Conservation (phyloP, 2,888 invertebrate genomes). For the Slavum lentiscoides region DNA sequence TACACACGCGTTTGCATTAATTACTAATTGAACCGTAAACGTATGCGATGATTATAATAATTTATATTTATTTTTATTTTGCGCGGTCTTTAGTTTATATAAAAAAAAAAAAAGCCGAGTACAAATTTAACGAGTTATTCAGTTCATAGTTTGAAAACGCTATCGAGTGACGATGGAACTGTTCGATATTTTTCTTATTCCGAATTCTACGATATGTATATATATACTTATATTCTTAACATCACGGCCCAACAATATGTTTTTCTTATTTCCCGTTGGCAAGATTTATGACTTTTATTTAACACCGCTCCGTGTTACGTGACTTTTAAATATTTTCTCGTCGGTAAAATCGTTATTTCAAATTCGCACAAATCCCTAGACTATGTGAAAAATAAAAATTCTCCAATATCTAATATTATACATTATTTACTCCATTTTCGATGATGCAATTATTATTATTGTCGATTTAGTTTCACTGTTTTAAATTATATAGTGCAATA, state of each 20-base stretch:
- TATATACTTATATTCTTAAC: background rate
- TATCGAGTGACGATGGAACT: constrained; percentile 10
- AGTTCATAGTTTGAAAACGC: constrained; percentile 12
- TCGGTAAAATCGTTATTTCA: constrained; percentile 14
- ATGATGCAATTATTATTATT: too few relatives aligned
- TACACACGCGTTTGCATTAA: background rate
- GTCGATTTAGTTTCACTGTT: too few relatives aligned
- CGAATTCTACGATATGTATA: constrained; percentile 3
- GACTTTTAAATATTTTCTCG: constrained; percentile 29
- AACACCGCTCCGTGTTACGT: constrained; percentile 11
- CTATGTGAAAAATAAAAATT: background rate
- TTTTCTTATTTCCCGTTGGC: background rate
- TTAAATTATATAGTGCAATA: too few relatives aligned
- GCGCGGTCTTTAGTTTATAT: background rate
- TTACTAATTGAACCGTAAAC: background rate
- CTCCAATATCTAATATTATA: background rate
- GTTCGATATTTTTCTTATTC: constrained; percentile 16
- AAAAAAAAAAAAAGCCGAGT: constrained; percentile 6
- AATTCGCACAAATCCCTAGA: background rate
- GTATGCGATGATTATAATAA: background rate
- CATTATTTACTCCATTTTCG: too few relatives aligned
- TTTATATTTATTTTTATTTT: constrained; percentile 15
- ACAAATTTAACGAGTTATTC: constrained; percentile 1
- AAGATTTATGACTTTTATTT: constrained; percentile 29
- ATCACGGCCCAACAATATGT: constrained; percentile 13